phyloP scores from a whole-genome alignment of 2,797 vertebrate genomes.

The Hephaestus fuliginosus region DNA sequence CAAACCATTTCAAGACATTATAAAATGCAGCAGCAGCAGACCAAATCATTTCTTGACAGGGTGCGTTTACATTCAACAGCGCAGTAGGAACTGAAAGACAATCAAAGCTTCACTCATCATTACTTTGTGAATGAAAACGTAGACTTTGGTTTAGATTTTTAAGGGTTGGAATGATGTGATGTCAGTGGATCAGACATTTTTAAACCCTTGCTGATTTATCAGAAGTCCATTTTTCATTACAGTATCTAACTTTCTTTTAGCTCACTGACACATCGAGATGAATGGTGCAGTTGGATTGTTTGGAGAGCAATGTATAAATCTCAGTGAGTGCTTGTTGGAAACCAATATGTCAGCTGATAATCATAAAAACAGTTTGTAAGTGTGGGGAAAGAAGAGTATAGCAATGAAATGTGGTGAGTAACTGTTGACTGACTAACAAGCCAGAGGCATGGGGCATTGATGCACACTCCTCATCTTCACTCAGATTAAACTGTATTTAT shows the following conservation, averaged over 20 bases:
- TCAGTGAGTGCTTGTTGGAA: constrained; percentile 11
- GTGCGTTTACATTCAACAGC: constrained; percentile 53
- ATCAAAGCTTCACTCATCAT: constrained; percentile 37
- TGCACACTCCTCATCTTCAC: neutral
- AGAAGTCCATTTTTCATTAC: constrained; percentile 50
- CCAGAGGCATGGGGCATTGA: neutral
- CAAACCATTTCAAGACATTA: constrained; percentile 47
- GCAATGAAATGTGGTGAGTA: neutral
- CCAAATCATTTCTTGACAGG: constrained; percentile 61
- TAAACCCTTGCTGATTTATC: constrained; percentile 32
- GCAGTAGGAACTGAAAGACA: constrained; percentile 27
- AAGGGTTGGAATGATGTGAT: constrained; percentile 37
- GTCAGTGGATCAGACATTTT: constrained; percentile 40
- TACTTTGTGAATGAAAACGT: constrained; percentile 24
- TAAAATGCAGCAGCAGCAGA: constrained; percentile 39
- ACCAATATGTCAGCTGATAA: constrained; percentile 40
- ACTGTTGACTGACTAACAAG: constrained; percentile 13
- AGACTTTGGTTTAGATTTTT: constrained; percentile 24
- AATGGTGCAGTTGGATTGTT: constrained; percentile 35
- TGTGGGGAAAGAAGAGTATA: constrained; percentile 13
- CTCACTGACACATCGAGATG: constrained; percentile 54
- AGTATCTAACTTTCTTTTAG: constrained; percentile 40
- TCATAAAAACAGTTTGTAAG: constrained; percentile 14
- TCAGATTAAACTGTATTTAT: neutral
- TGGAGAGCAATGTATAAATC: constrained; percentile 34